Conservation (phyloP, 2,113 vertebrate species). For the Larimichthys crocea region DNA sequence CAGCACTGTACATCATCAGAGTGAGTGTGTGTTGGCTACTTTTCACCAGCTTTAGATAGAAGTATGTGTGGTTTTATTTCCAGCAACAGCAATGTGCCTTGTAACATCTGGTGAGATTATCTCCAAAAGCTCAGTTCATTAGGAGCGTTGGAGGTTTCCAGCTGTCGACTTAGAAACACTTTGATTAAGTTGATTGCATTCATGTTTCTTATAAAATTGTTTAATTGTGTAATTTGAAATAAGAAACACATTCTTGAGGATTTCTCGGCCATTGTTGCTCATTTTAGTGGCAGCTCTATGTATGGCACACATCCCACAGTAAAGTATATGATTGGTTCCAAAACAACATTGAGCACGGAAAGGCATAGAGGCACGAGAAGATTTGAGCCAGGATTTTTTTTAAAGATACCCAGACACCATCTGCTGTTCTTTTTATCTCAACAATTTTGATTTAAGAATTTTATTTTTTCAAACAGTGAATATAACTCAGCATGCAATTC, state of each 20-base stretch:
- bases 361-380: conserved; percentile 11
- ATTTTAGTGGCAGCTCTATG: conserved; percentile 36
- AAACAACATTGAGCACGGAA: conserved; percentile 38
- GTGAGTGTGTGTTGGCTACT: conserved; percentile 41
- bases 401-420: conserved; percentile 42
- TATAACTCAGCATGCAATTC: not conserved
- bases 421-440: conserved; percentile 41
- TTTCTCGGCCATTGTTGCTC: conserved; percentile 31
- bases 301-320: conserved; percentile 23
- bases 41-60: conserved; percentile 38
- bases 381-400: conserved; percentile 43
- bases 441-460: conserved; percentile 47
- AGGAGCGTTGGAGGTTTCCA: conserved; percentile 48
- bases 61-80: conserved; percentile 54
- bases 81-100: conserved; percentile 41
- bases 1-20: conserved; percentile 39
- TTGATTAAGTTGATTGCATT: conserved; percentile 61
- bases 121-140: conserved; percentile 60
- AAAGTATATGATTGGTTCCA: conserved; percentile 49
- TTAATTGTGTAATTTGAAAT: conserved; percentile 62
- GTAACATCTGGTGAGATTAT: conserved; percentile 71
- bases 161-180: conserved; percentile 49
- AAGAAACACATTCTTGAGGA: conserved; percentile 43
- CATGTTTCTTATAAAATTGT: conserved; percentile 42
- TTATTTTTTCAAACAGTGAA: conserved; percentile 31